Evolutionary conservation across 2,113 vertebrate species (phyloP).

Genomic region (Tragelaphus buxtoni): DNA sequence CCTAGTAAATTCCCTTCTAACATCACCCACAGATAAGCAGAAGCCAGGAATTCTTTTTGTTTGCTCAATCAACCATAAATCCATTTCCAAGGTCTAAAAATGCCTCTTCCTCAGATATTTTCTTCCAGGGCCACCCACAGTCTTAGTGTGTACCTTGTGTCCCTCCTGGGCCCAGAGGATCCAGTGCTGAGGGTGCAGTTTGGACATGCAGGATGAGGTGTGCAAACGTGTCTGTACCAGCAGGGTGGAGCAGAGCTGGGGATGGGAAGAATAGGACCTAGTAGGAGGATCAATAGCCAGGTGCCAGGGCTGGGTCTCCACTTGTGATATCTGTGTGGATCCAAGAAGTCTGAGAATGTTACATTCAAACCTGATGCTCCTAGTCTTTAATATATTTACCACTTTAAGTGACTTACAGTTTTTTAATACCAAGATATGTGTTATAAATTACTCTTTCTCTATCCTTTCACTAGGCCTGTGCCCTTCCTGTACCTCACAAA

Average conservation of each 20-base stretch:
- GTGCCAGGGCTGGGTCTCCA: not conserved
- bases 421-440: not conserved
- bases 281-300: not conserved
- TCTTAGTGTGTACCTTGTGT: not conserved
- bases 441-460: not conserved
- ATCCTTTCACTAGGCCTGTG: not conserved
- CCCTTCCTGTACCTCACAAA: not conserved
- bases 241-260: not conserved
- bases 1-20: not conserved
- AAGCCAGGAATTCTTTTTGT: not conserved
- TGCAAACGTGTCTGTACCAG: not conserved
- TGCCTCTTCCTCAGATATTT: not conserved
- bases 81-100: not conserved
- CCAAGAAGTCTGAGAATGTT: not conserved
- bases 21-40: not conserved
- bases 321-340: not conserved
- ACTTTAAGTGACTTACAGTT: not conserved
- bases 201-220: not conserved
- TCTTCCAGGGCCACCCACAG: not conserved
- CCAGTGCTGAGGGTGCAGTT: not conserved
- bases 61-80: not conserved
- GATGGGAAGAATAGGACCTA: not conserved
- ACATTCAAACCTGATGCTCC: not conserved
- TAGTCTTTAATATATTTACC: not conserved
- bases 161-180: not conserved